Base-by-base conservation (phyloP, 2,888 invertebrate genomes). In the Piscicola geometra region DNA sequence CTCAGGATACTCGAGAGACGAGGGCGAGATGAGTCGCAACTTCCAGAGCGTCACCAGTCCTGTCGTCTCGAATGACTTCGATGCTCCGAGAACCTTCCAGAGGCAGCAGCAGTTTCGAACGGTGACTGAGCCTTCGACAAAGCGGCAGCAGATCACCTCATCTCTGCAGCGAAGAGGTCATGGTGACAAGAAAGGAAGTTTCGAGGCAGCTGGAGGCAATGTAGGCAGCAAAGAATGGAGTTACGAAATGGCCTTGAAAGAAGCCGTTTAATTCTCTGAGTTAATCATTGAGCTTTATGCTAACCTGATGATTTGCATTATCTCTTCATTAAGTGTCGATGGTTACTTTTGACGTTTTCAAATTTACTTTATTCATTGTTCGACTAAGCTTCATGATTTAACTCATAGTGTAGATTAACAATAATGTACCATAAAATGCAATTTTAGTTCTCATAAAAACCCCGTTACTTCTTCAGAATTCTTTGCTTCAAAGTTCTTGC, bases 221-320 rank as follows among this genome's bases (percentile, higher is more conserved):
- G n/a, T 5, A 56, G n/a, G 60, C 25, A 25, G 60, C 25, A 56
- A 56, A 5, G 60, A 56, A 9, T 56, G 60, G 60, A 56, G 60
- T 25, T 56, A 56, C 25, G 60, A 56, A 5, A 56, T 56, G 15
- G 60, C 60, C 60, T 56, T 56, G 60, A 56, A 56, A 18, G 60
- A 56, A 21, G n/a, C 21, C 25, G n/a, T 56, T n/a, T 56, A n/a
- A 56, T 15, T 18, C n/a, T 56, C n/a, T 5, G 25, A 25, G 25
- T 56, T 56, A 25, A 5, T 56, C n/a, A 18, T 15, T 56, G 21
- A 47, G 41, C 41, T 41, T 41, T 41, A 9, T 41, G 41, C 15
- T 15, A 15, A 41, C 9, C 15, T 41, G 41, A n/a, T n/a, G n/a
- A n/a, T n/a, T n/a, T n/a, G n/a, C n/a, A n/a, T n/a, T n/a, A n/a